These are phyloP conservation scores for Macrobrachium rosenbergii DNA, from an alignment of 1,140 invertebrate species.

Conservation along the genomic window DNA sequence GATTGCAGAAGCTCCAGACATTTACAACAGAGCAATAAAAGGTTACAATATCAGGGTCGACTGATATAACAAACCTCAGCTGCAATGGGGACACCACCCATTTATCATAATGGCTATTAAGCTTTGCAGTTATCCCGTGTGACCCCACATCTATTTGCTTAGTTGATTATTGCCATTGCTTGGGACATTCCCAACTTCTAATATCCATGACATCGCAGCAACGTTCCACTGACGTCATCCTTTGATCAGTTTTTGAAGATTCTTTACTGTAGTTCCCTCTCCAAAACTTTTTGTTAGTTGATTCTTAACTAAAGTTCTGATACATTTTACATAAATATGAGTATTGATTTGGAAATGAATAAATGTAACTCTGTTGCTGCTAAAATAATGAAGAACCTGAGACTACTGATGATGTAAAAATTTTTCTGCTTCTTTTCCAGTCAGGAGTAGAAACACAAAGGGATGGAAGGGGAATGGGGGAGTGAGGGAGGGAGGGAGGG, in stretches of 20 bases:
- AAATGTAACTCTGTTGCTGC: constrained; percentile 22
- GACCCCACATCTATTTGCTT: too few relatives aligned
- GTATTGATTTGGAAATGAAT: background rate
- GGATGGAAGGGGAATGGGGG: constrained; percentile 19
- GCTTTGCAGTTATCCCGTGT: too few relatives aligned
- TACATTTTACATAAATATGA: too few relatives aligned
- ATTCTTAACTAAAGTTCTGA: too few relatives aligned
- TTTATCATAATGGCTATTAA: too few relatives aligned
- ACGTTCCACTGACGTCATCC: too few relatives aligned
- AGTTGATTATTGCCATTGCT: too few relatives aligned
- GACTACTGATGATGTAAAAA: constrained; percentile 50
- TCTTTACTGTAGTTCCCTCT: background rate
- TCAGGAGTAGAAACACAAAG: constrained; percentile 27
- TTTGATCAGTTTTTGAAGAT: background rate
- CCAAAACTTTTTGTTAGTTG: background rate
- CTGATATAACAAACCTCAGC: too few relatives aligned
- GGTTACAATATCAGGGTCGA: too few relatives aligned
- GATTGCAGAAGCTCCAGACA: constrained; percentile 42
- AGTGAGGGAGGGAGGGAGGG: background rate
- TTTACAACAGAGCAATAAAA: background rate
- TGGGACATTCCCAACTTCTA: too few relatives aligned
- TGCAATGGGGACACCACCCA: too few relatives aligned
- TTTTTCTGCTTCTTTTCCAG: constrained; percentile 40
- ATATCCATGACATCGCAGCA: too few relatives aligned
- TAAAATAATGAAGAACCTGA: constrained; percentile 50